Evolutionary conservation across 2,888 invertebrate genomes (phyloP), one percentile per base, ranked within the genome.

Genomic region (Meiosimyza decipiens): DNA sequence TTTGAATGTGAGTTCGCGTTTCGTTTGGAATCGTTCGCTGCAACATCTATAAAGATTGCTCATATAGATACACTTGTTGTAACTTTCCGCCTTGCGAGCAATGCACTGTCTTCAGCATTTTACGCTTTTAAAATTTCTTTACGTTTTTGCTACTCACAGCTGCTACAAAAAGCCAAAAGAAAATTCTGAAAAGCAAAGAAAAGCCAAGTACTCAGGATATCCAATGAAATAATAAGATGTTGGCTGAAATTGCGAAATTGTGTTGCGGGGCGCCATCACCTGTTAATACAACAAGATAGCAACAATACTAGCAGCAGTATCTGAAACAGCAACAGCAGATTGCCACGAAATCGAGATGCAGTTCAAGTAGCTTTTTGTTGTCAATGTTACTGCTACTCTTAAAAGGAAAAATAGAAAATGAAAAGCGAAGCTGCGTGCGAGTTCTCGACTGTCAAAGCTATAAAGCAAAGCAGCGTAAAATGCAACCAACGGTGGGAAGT

Each of bases 211-310:
- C n/a, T n/a, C 3, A 40, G 66, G 16, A 66, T 54, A 66, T 40
- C 4, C 47, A 16, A 18, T 66, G 18, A 66, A 66, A 66, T 66
- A 54, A 66, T 66, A 66, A 66, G 54, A 54, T 40, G 66, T 64
- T 66, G 40, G 16, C 40, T n/a, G 40, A 52, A 33, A 55, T 54
- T 52, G 28, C 33, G 33, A 33, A 52, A 65, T 22, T n/a, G 13
- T 52, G 50, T 15, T 22, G 64, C 18, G 15, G 12, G 16, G 49
- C 13, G 55, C 55, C 47, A 33, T 55, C 55, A 67, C 67, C 55
- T 67, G 55, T 47, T 47, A 16, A n/a, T 18, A 16, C 22, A n/a
- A 16, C 40, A 63, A 12, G 63, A 63, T 47, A 49, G n/a, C 49
- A 47, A 40, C 49, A 16, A 49, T 47, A 33, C 7, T 0, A 47